Evolutionary conservation across 2,797 vertebrate species (phyloP).

Genomic region (Betta splendens): DNA sequence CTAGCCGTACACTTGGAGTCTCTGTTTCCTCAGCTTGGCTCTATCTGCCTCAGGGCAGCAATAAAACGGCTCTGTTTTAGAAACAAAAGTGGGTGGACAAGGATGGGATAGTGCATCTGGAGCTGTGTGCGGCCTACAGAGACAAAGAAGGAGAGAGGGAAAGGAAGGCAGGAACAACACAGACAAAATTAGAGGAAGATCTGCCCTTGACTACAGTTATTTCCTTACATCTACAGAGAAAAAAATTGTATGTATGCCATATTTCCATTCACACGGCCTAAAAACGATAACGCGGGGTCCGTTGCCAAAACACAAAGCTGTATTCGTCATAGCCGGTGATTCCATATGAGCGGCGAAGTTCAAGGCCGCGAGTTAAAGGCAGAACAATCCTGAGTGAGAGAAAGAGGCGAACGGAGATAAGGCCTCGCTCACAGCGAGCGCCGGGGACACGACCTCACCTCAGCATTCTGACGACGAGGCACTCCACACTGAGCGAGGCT

Average conservation of each 20-base stretch:
- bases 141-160: conserved; percentile 34
- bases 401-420: conserved; percentile 60
- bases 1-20: conserved; percentile 60
- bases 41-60: conserved; percentile 71
- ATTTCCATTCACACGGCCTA: conserved; percentile 41
- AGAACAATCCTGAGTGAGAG: conserved; percentile 37
- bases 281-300: conserved; percentile 34
- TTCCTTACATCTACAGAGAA: conserved; percentile 34
- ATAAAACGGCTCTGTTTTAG: conserved; percentile 79
- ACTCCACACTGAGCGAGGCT: conserved; percentile 21
- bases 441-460: conserved; percentile 54
- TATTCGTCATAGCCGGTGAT: conserved; percentile 44
- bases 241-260: conserved; percentile 6
- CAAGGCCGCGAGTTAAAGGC: conserved; percentile 56
- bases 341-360: conserved; percentile 28
- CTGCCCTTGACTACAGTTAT: conserved; percentile 51
- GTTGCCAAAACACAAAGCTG: conserved; percentile 55
- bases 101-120: conserved; percentile 52
- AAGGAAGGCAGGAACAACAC: conserved; percentile 32
- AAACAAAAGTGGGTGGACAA: conserved; percentile 69
- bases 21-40: conserved; percentile 67
- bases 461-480: no score
- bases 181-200: conserved; percentile 36
- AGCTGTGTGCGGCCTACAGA: conserved; percentile 33
- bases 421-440: conserved; percentile 17